phyloP scores from a whole-genome alignment of 2,113 vertebrate species.

The Sturnus vulgaris region DNA sequence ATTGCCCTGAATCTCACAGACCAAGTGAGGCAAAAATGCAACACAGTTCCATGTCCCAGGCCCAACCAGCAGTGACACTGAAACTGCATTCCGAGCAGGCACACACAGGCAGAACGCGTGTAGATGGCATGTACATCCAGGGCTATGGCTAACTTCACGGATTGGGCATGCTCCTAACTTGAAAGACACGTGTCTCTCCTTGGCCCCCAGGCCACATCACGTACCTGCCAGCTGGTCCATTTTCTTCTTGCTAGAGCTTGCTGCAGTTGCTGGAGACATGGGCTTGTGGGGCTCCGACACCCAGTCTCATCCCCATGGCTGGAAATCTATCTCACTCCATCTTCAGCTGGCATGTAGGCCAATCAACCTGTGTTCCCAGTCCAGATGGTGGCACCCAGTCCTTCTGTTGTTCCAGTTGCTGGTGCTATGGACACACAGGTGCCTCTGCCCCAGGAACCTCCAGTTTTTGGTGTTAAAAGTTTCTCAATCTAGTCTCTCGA shows the following conservation, averaged over 20 bases:
- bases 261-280: not conserved
- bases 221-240: not conserved
- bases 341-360: not conserved
- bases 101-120: not conserved
- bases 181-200: fast-evolving
- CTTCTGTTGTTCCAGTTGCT: not conserved
- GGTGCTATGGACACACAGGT: not conserved
- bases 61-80: not conserved
- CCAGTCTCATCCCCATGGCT: not conserved
- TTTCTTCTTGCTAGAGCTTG: not conserved
- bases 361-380: not conserved
- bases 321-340: fast-evolving
- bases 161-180: not conserved
- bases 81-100: not conserved
- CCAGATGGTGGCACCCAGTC: not conserved
- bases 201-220: not conserved
- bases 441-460: not conserved
- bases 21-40: not conserved
- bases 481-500: not conserved
- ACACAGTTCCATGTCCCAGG: not conserved
- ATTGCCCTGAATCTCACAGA: not conserved
- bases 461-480: not conserved
- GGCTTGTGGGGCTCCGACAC: not conserved
- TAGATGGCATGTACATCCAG: not conserved
- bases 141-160: not conserved